These are phyloP conservation scores for Myotis lucifugus DNA, from an alignment of 2,113 vertebrate genomes.

Conservation along the genomic window DNA sequence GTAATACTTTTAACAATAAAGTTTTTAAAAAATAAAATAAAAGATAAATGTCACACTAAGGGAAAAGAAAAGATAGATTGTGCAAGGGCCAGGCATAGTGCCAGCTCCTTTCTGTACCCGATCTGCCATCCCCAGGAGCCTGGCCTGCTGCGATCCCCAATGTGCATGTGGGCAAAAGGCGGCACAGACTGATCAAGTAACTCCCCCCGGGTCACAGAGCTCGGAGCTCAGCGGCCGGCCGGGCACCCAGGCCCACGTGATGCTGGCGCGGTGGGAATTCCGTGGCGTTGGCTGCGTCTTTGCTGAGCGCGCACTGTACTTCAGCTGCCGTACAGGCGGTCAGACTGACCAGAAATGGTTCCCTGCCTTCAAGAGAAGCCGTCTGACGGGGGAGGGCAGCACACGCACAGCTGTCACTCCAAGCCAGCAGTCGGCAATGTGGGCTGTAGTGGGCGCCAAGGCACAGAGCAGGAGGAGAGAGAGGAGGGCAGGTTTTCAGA, in stretches of 20 bases:
- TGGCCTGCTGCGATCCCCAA: neutral
- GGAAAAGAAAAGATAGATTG: too few species aligned
- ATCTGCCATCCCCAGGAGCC: too few species aligned
- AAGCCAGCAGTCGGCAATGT: neutral
- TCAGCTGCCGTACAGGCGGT: neutral
- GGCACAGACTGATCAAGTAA: neutral
- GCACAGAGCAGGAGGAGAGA: neutral
- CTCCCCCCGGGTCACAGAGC: neutral
- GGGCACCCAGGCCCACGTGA: accelerated
- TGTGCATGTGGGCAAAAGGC: neutral
- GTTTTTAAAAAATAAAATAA: too few species aligned
- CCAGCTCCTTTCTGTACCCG: neutral
- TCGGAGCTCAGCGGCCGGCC: neutral
- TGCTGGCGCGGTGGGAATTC: neutral
- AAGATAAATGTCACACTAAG: too few species aligned
- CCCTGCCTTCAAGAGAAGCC: neutral
- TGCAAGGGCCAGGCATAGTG: neutral
- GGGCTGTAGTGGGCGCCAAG: neutral
- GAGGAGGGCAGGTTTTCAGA: neutral
- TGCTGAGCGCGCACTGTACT: neutral
- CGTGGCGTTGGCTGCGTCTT: neutral
- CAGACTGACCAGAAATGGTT: neutral
- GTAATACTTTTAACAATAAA: too few species aligned
- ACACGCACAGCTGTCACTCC: neutral
- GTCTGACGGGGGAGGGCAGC: neutral